These are phyloP conservation scores for Dryobota labecula DNA, from an alignment of 2,888 invertebrate species.

Conservation along the genomic window DNA sequence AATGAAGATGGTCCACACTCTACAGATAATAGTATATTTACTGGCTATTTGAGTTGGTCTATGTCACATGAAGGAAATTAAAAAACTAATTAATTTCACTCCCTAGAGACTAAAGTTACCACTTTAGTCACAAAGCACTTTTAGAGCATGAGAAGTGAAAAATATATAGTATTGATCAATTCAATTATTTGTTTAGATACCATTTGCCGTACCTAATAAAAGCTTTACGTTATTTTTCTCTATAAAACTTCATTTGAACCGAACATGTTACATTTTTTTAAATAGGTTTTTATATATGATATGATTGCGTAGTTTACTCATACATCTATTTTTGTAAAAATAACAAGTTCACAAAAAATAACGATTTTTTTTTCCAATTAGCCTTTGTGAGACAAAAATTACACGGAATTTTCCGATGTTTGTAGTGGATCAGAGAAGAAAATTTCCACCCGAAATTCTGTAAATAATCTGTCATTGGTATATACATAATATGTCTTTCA, in stretches of 20 bases:
- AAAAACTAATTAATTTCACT: too few relatives aligned
- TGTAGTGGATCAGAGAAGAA: too few relatives aligned
- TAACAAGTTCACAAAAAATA: background rate
- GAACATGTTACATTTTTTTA: background rate
- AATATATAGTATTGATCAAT: too few relatives aligned
- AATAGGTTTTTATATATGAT: too few relatives aligned
- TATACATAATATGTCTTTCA: too few relatives aligned
- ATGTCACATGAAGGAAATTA: too few relatives aligned
- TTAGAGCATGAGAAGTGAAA: too few relatives aligned
- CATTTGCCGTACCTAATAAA: background rate
- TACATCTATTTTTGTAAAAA: background rate
- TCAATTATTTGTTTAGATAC: background rate
- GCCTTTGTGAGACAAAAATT: background rate
- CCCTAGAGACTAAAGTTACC: too few relatives aligned
- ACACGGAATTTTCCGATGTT: background rate
- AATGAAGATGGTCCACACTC: too few relatives aligned
- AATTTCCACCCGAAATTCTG: background rate
- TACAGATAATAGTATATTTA: too few relatives aligned
- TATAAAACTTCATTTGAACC: background rate
- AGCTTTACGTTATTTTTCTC: background rate
- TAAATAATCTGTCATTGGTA: background rate
- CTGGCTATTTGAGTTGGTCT: too few relatives aligned
- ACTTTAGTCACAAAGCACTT: too few relatives aligned
- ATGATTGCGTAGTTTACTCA: background rate
- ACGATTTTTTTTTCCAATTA: background rate